Percentiles rank a stretch among this genome's conserved stretches.
Conservation (phyloP, 1,140 invertebrate species). For the Myzus persicae region DNA sequence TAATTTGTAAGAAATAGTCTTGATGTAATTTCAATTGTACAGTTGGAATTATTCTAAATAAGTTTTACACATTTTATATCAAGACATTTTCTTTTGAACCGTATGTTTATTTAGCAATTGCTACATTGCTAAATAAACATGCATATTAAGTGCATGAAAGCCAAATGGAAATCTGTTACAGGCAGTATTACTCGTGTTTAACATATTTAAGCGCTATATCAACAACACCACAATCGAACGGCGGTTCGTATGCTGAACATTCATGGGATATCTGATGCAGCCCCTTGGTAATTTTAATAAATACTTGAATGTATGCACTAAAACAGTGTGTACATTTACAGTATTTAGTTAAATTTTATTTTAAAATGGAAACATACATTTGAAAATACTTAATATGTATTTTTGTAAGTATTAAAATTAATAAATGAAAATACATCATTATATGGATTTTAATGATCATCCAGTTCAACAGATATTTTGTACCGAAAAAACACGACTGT, state of each 20-base stretch:
- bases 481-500: neutral
- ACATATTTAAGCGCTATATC: constrained; percentile 53
- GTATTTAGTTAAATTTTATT: constrained; percentile 48
- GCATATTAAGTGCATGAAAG: constrained; percentile 48
- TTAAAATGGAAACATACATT: constrained; percentile 10
- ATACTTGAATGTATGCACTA: constrained; percentile 34
- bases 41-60: neutral
- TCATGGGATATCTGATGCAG: constrained; percentile 41
- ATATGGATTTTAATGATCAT: neutral
- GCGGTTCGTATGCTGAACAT: constrained; percentile 30
- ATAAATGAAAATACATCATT: constrained; percentile 26
- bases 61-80: neutral
- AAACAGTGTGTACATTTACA: constrained; percentile 34
- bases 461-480: constrained; percentile 19
- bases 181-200: constrained; percentile 50
- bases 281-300: constrained; percentile 54
- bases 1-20: neutral
- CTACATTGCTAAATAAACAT: constrained; percentile 36
- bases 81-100: constrained; percentile 1
- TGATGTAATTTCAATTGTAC: neutral
- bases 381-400: constrained; percentile 15
- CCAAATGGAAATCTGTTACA: constrained; percentile 57
- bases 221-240: constrained; percentile 42
- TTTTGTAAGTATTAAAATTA: constrained; percentile 37
- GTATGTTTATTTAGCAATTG: constrained; percentile 40